Evolutionary conservation across 2,113 vertebrate species (phyloP).

Genomic region (Phalacrocorax pelagicus): DNA sequence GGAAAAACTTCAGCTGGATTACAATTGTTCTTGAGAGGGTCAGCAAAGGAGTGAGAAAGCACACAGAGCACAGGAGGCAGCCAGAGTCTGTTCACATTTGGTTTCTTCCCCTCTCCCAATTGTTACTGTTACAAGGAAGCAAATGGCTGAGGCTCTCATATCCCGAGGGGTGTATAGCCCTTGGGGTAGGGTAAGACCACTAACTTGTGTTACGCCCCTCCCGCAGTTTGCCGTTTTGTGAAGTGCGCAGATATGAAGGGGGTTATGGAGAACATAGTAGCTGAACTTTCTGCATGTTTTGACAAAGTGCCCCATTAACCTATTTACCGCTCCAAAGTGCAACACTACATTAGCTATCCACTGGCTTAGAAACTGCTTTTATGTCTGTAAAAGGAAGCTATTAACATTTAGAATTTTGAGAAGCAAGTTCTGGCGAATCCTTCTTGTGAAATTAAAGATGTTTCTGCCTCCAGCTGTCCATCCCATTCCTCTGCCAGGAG

Average conservation of each 20-base stretch:
- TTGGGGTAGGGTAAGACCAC: rapidly evolving
- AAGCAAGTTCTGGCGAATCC: background rate
- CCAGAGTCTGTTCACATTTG: background rate
- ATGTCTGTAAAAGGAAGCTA: background rate
- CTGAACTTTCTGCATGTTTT: background rate
- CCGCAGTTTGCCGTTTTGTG: background rate
- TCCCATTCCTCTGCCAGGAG: background rate
- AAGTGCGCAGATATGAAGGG: background rate
- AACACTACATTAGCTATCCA: background rate
- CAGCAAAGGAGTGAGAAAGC: constrained; percentile 9
- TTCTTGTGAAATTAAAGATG: background rate
- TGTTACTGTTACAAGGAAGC: background rate
- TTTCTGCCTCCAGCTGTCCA: constrained; percentile 22
- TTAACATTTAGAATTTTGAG: background rate
- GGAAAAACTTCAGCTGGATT: constrained; percentile 54
- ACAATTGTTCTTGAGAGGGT: constrained; percentile 26
- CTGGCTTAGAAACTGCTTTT: background rate
- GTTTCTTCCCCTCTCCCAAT: background rate
- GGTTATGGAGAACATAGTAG: background rate
- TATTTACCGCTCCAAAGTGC: background rate
- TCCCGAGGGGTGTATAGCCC: background rate
- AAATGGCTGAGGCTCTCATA: background rate
- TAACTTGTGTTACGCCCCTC: background rate
- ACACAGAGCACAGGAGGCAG: constrained; percentile 4
- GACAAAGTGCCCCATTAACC: background rate